phyloP scores from a whole-genome alignment of 2,888 invertebrate genomes.

The Smittia aterrima region DNA sequence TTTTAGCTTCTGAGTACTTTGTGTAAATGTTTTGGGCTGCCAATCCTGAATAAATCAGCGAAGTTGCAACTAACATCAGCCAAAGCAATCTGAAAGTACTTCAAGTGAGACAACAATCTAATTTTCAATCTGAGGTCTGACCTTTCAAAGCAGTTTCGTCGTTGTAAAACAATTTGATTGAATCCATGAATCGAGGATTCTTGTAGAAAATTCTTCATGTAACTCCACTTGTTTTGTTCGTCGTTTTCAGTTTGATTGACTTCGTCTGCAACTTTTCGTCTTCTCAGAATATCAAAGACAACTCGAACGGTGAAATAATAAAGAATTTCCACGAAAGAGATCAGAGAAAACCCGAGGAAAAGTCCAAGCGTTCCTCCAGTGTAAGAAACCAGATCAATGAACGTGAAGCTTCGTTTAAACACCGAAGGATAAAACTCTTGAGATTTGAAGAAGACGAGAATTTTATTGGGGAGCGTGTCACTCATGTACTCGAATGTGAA shows the following conservation, averaged over 20 bases:
- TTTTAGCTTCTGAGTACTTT: background rate
- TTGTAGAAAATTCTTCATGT: too few relatives aligned
- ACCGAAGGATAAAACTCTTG: background rate
- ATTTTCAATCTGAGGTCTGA: too few relatives aligned
- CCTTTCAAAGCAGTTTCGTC: too few relatives aligned
- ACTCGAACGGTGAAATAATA: background rate
- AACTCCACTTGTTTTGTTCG: too few relatives aligned
- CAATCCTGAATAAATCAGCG: too few relatives aligned
- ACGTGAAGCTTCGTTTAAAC: background rate
- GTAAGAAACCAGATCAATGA: background rate
- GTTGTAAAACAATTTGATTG: too few relatives aligned
- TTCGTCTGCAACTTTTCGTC: background rate
- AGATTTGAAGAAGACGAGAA: background rate
- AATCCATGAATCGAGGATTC: too few relatives aligned
- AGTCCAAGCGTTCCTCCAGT: slow-evolving; percentile 3
- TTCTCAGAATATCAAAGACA: background rate
- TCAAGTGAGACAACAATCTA: too few relatives aligned
- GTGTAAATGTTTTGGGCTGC: background rate
- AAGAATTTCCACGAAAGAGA: slow-evolving; percentile 18
- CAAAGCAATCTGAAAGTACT: too few relatives aligned
- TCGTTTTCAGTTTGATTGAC: too few relatives aligned
- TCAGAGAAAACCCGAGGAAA: background rate
- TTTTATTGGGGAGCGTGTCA: too few relatives aligned
- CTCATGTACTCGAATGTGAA: background rate
- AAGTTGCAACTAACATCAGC: too few relatives aligned